Percentiles rank a stretch among this genome's conserved stretches.
Conservation (phyloP, 1,140 invertebrate species). For the Drosophila cardini region DNA sequence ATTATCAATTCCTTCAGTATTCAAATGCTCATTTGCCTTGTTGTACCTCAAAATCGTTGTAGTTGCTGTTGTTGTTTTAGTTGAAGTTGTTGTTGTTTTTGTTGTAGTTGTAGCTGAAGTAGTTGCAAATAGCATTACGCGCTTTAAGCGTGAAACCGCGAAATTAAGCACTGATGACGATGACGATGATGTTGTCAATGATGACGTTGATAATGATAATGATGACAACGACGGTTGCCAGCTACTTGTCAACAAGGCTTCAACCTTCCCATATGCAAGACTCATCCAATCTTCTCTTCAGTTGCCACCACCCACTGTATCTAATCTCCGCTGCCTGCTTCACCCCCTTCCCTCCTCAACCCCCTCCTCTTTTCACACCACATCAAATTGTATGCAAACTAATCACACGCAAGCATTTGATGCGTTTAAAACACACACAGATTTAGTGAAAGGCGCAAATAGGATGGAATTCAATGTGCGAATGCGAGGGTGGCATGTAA, state of each 20-base stretch:
- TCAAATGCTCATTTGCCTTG: slow-evolving; percentile 67
- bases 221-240: slow-evolving; percentile 28
- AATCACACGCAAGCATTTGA: slow-evolving; percentile 81
- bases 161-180: slow-evolving; percentile 67
- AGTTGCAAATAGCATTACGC: slow-evolving; percentile 50
- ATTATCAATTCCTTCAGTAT: slow-evolving; percentile 79
- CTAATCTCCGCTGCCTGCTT: background rate
- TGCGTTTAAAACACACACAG: slow-evolving; percentile 75
- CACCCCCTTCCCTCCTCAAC: no score
- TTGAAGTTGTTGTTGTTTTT: background rate
- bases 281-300: slow-evolving; percentile 47
- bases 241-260: slow-evolving; percentile 55
- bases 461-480: slow-evolving; percentile 28
- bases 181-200: slow-evolving; percentile 35
- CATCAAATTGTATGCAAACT: slow-evolving; percentile 78
- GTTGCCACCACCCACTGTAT: slow-evolving; percentile 21
- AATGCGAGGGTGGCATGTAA: slow-evolving; percentile 6
- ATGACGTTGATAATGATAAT: slow-evolving; percentile 30
- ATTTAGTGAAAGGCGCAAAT: slow-evolving; percentile 23
- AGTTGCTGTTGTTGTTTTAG: slow-evolving; percentile 15
- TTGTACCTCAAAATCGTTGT: slow-evolving; percentile 2
- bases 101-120: slow-evolving; percentile 21
- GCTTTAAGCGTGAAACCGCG: slow-evolving; percentile 70
- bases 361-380: background rate
- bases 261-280: slow-evolving; percentile 24